Conservation (phyloP, 2,113 vertebrate genomes). For the Porphyrio hochstetteri region DNA sequence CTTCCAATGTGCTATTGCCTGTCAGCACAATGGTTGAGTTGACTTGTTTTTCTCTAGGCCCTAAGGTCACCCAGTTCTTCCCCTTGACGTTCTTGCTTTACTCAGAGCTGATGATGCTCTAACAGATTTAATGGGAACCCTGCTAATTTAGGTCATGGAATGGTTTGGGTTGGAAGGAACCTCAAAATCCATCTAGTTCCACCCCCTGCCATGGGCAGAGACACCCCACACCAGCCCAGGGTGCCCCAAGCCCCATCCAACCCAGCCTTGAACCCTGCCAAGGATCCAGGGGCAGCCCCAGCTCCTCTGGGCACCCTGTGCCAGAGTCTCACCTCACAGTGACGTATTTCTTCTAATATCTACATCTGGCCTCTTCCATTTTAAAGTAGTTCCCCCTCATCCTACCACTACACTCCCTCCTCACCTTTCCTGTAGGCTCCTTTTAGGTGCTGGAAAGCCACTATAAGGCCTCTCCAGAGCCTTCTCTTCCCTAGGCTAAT, state of each 20-base stretch:
- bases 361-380: neutral
- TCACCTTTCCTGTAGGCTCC: neutral
- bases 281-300: neutral
- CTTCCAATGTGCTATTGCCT: neutral
- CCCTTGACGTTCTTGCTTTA: neutral
- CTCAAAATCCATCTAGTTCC: neutral
- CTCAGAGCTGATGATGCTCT: neutral
- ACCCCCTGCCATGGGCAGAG: neutral
- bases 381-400: neutral
- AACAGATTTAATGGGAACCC: neutral
- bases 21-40: neutral
- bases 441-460: neutral
- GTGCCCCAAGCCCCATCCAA: neutral
- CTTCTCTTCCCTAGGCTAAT: neutral
- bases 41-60: neutral
- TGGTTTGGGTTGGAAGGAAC: neutral
- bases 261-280: neutral
- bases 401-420: neutral
- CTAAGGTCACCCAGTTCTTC: neutral
- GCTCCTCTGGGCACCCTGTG: neutral
- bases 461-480: neutral
- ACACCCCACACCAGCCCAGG: no score
- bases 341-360: neutral
- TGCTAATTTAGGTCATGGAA: neutral
- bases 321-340: no score